Evolutionary conservation across 2,797 vertebrate genomes (phyloP).

Genomic region (Melanogrammus aeglefinus): DNA sequence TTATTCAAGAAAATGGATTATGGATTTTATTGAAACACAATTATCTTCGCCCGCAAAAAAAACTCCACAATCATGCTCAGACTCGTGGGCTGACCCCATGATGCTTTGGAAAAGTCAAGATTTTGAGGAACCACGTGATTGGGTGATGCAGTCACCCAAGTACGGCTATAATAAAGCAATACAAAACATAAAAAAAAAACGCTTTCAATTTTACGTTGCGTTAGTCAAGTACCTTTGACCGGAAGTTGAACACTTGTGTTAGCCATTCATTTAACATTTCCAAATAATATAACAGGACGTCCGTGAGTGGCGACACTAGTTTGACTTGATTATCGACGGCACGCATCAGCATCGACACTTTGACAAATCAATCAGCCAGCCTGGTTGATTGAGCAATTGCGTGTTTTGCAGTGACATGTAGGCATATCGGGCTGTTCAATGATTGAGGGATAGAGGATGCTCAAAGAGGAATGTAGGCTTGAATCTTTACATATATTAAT

Average conservation of each 20-base stretch:
- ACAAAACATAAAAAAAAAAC: neutral
- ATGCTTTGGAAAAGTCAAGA: neutral
- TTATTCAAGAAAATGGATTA: neutral
- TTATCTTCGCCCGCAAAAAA: neutral
- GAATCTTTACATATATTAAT: neutral
- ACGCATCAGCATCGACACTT: slow-evolving; percentile 6
- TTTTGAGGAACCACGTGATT: neutral
- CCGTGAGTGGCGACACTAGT: neutral
- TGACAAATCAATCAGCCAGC: slow-evolving; percentile 22
- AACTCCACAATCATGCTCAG: neutral
- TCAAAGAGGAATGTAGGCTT: neutral
- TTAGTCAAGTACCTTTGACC: neutral
- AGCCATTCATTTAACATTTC: no score
- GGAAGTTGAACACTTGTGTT: neutral
- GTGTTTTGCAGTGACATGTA: neutral
- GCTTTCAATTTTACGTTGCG: neutral
- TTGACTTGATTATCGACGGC: slow-evolving; percentile 10
- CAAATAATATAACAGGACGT: neutral
- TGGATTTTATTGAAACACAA: neutral
- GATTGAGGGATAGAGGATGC: neutral
- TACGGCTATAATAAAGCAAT: no score
- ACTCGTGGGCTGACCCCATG: neutral
- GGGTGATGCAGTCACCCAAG: neutral
- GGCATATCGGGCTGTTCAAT: neutral
- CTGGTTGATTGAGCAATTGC: neutral